Conservation (phyloP, 2,888 invertebrate genomes). For the Ctenicera cuprea region DNA sequence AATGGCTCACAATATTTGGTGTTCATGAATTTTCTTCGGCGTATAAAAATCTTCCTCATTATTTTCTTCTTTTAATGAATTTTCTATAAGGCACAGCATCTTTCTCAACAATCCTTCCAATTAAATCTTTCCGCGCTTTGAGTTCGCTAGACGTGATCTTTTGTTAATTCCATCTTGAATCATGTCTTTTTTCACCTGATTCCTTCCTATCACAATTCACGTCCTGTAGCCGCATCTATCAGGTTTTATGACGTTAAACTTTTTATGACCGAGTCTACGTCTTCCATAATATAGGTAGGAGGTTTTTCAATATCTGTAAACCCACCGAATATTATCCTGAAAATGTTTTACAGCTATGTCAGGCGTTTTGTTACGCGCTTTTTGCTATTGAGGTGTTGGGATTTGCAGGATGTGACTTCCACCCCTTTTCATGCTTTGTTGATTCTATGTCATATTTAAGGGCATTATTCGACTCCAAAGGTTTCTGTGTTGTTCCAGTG, state of each 20-base stretch:
- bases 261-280: background rate
- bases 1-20: too few relatives aligned
- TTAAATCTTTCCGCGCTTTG: too few relatives aligned
- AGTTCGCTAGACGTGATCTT: too few relatives aligned
- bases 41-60: too few relatives aligned
- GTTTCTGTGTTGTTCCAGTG: background rate
- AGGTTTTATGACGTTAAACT: background rate
- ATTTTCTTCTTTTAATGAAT: too few relatives aligned
- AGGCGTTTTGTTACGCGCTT: background rate
- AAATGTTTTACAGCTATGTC: background rate
- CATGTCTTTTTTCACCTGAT: too few relatives aligned
- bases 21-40: too few relatives aligned
- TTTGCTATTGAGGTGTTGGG: slow-evolving; percentile 1
- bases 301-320: background rate
- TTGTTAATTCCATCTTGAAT: too few relatives aligned
- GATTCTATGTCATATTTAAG: slow-evolving; percentile 5
- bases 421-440: slow-evolving; percentile 7
- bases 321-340: background rate
- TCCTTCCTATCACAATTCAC: too few relatives aligned
- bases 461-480: background rate
- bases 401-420: background rate
- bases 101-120: too few relatives aligned
- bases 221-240: background rate
- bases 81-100: too few relatives aligned
- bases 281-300: background rate